phyloP scores from a whole-genome alignment of 2,113 vertebrate genomes.

The Rhodinocichla rosea region DNA sequence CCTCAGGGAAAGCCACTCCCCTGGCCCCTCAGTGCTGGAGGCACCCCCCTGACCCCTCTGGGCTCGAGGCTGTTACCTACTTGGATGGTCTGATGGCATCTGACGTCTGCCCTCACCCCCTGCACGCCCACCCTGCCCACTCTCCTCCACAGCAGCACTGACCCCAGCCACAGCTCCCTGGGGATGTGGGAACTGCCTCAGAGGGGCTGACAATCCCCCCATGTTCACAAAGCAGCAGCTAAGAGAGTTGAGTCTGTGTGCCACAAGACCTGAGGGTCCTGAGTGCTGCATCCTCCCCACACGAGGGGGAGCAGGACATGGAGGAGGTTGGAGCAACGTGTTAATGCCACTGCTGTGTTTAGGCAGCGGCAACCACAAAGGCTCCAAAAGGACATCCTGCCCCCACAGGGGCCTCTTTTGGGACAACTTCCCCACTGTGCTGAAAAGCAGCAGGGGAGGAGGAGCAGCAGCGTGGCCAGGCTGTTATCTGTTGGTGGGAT shows the following conservation, averaged over 20 bases:
- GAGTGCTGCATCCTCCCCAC: background rate
- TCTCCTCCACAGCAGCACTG: accelerated
- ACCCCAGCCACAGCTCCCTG: accelerated
- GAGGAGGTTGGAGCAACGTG: accelerated
- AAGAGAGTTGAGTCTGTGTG: accelerated
- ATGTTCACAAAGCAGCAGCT: background rate
- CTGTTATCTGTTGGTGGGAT: background rate
- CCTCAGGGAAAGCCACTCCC: background rate
- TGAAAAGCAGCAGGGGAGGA: accelerated
- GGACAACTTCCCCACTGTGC: background rate
- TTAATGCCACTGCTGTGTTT: accelerated
- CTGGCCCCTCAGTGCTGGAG: accelerated
- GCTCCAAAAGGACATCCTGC: background rate
- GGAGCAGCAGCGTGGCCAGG: background rate
- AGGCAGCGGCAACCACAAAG: background rate
- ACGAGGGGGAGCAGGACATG: accelerated
- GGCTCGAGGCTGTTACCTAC: conserved; percentile 19
- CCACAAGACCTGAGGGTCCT: background rate
- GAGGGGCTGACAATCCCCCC: background rate
- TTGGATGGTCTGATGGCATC: conserved; percentile 30
- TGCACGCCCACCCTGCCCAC: background rate
- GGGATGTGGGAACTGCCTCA: background rate
- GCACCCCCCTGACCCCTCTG: background rate
- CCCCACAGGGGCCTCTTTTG: background rate
- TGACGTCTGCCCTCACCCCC: background rate